Conservation (phyloP, 2,888 invertebrate genomes). For the Latrodectus elegans region DNA sequence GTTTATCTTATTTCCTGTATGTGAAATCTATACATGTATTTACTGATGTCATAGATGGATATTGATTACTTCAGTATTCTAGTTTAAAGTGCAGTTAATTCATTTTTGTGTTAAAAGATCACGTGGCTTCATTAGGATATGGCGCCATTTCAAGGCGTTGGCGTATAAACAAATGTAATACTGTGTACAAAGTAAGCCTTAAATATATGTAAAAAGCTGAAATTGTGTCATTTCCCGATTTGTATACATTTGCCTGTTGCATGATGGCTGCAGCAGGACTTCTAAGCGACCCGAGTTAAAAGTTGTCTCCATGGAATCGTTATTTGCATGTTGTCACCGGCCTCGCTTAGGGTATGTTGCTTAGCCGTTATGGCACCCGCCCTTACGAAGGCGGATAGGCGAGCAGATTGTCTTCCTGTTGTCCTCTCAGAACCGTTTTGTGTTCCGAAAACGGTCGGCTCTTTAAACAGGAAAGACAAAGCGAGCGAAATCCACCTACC, state of each 20-base stretch:
- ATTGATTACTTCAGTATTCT: constrained; percentile 8
- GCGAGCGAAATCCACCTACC: constrained; percentile 7
- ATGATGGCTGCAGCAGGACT: constrained; percentile 24
- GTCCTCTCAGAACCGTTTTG: constrained; percentile 54
- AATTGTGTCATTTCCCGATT: constrained; percentile 1
- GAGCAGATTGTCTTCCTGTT: constrained; percentile 72
- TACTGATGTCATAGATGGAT: neutral
- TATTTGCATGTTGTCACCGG: constrained; percentile 70
- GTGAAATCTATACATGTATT: constrained; percentile 10
- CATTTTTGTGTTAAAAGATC: constrained; percentile 42
- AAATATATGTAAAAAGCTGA: constrained; percentile 4
- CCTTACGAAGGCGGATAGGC: constrained; percentile 83
- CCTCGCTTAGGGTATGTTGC: constrained; percentile 70
- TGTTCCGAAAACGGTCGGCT: constrained; percentile 27
- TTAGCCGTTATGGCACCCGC: constrained; percentile 89
- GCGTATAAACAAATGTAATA: constrained; percentile 53
- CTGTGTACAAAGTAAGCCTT: constrained; percentile 46
- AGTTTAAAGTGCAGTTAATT: constrained; percentile 16
- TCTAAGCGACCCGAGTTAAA: constrained; percentile 28
- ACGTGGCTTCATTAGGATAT: constrained; percentile 68
- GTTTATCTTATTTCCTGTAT: constrained; percentile 3
- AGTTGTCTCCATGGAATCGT: constrained; percentile 57
- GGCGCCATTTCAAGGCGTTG: constrained; percentile 70
- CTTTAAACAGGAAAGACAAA: constrained; percentile 47
- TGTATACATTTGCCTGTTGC: neutral